phyloP scores from a whole-genome alignment of 2,113 vertebrate genomes.

The Rousettus leschenaultii region DNA sequence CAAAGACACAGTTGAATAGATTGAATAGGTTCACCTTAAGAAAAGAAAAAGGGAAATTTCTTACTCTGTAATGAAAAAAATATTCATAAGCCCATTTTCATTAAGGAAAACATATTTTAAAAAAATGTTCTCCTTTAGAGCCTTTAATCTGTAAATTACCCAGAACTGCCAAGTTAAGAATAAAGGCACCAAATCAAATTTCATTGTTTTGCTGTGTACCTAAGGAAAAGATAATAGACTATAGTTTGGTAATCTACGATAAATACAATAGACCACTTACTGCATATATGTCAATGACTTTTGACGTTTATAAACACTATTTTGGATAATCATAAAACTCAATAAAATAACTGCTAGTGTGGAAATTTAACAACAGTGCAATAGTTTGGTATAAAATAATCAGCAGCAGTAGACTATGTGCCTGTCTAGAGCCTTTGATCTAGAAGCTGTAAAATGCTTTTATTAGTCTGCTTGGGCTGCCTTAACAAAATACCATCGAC shows the following conservation, averaged over 20 bases:
- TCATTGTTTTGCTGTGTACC: background rate
- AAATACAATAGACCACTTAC: background rate
- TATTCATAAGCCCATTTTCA: background rate
- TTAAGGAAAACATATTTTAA: constrained; percentile 21
- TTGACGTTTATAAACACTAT: background rate
- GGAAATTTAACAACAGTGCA: background rate
- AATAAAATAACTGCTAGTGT: background rate
- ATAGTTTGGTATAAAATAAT: background rate
- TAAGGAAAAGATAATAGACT: background rate
- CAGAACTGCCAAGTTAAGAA: background rate
- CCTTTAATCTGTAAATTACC: background rate
- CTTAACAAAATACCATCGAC: background rate
- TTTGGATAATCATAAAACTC: background rate
- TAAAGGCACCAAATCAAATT: background rate
- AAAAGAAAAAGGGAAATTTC: background rate
- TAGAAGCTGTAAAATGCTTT: background rate
- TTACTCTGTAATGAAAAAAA: background rate
- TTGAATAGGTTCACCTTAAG: background rate
- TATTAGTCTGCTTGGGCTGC: background rate
- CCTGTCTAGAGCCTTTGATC: background rate
- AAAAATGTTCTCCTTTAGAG: background rate
- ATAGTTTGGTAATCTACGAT: background rate
- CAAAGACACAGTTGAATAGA: background rate
- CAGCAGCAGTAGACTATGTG: background rate
- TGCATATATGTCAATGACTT: background rate